Percentiles rank a stretch among this genome's conserved stretches.
These are phyloP conservation scores for Pungitius pungitius DNA, from an alignment of 2,113 vertebrate genomes.

Conservation along the genomic window DNA sequence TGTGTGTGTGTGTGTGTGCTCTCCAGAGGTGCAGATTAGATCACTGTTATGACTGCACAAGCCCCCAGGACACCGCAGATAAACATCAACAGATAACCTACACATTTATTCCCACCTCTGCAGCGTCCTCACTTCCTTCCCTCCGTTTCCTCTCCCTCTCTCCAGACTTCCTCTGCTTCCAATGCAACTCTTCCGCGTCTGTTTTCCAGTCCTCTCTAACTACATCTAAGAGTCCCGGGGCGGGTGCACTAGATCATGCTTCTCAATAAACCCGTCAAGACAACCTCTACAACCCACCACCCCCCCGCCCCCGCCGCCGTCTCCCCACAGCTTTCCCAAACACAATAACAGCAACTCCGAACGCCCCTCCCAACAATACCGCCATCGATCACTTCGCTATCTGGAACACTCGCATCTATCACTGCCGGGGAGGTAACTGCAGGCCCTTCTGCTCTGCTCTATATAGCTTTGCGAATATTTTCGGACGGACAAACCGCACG, in stretches of 20 bases:
- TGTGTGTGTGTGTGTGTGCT: conserved; percentile 30
- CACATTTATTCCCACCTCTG: conserved; percentile 69
- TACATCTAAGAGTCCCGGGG: conserved; percentile 72
- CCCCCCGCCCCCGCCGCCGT: background rate
- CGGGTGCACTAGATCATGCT: conserved; percentile 74
- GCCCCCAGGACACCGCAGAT: conserved; percentile 70
- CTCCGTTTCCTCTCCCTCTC: conserved; percentile 27
- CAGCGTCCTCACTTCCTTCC: conserved; percentile 60
- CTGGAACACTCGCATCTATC: conserved; percentile 64
- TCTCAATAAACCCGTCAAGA: conserved; percentile 78
- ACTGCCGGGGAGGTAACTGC: conserved; percentile 35
- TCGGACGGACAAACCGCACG: background rate
- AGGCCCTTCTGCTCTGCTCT: conserved; percentile 32
- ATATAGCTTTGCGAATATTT: conserved; percentile 15
- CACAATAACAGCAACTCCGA: conserved; percentile 67
- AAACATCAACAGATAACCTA: conserved; percentile 72
- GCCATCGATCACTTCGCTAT: conserved; percentile 68
- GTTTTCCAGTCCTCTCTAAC: conserved; percentile 57
- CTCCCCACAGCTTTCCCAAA: conserved; percentile 59
- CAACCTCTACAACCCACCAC: conserved; percentile 11
- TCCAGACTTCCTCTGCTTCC: conserved; percentile 25
- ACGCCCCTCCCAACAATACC: conserved; percentile 59
- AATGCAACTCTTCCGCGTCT: conserved; percentile 14
- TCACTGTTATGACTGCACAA: conserved; percentile 73
- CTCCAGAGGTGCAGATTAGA: conserved; percentile 68